These are phyloP conservation scores for Rotaria sp. DNA, from an alignment of 2,888 invertebrate species.

Conservation along the genomic window DNA sequence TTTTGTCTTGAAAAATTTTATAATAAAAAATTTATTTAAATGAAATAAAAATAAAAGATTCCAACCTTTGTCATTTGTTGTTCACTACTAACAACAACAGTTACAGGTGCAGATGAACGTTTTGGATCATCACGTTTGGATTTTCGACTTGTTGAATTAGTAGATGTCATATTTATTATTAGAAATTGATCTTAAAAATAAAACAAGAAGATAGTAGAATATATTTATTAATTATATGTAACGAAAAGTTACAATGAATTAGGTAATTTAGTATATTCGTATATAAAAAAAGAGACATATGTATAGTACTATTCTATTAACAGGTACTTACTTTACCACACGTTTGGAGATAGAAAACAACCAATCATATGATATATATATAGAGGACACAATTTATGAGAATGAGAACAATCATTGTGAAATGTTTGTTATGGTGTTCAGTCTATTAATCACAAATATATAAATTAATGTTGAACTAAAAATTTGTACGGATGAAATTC, in stretches of 20 bases:
- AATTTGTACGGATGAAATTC: no score
- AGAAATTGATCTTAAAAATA: not conserved
- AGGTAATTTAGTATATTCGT: not conserved
- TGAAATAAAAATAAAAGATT: not conserved
- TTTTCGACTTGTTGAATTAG: not conserved
- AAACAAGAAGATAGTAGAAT: not conserved
- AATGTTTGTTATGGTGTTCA: no score
- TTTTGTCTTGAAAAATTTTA: not conserved
- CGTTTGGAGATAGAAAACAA: not conserved
- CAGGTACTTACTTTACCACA: not conserved
- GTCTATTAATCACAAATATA: no score
- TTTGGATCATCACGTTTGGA: constrained; percentile 9
- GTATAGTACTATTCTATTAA: not conserved
- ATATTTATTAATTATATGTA: not conserved
- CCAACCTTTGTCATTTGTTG: not conserved
- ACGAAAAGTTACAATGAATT: not conserved
- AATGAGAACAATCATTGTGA: no score
- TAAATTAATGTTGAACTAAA: no score
- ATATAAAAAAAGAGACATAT: not conserved
- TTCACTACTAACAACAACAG: not conserved
- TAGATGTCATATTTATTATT: not conserved
- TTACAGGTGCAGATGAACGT: not conserved
- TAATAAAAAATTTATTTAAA: not conserved
- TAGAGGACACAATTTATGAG: not conserved
- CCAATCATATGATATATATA: not conserved